phyloP scores from a whole-genome alignment of 2,113 vertebrate genomes.

The Vireo altiloquus region DNA sequence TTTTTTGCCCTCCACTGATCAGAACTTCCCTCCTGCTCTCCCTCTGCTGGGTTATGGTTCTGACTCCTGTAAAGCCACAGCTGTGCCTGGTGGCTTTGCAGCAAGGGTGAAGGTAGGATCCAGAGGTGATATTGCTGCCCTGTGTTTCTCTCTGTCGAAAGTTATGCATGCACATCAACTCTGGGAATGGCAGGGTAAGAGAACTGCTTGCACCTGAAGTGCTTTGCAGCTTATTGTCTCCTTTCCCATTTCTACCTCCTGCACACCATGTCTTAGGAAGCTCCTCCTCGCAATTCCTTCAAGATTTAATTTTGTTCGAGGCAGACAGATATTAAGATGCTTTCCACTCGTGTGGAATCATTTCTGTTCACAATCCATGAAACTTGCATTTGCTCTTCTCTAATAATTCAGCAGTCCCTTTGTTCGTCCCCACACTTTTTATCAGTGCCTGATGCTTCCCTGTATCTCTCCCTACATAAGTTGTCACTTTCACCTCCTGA shows the following conservation, averaged over 20 bases:
- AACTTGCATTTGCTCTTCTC: slow-evolving; percentile 4
- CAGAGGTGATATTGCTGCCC: background rate
- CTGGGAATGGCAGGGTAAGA: background rate
- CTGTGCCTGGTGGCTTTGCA: background rate
- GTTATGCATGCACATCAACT: background rate
- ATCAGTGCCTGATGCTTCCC: background rate
- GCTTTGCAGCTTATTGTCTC: slow-evolving; percentile 16
- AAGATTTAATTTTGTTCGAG: background rate
- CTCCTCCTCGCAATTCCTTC: background rate
- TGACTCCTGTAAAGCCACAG: background rate
- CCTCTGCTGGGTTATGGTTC: background rate
- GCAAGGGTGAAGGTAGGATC: background rate
- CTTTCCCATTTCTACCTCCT: background rate
- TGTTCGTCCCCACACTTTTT: background rate
- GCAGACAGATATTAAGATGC: background rate
- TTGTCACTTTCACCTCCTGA: background rate
- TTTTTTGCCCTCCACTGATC: background rate
- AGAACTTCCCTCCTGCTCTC: background rate
- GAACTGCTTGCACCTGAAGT: background rate
- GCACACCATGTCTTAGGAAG: background rate
- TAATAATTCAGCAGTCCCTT: background rate
- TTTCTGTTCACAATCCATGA: background rate
- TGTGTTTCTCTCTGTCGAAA: background rate
- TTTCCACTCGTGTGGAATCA: background rate
- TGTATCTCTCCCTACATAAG: background rate